Evolutionary conservation across 2,797 vertebrate genomes (phyloP).

Genomic region (Selene dorsalis): DNA sequence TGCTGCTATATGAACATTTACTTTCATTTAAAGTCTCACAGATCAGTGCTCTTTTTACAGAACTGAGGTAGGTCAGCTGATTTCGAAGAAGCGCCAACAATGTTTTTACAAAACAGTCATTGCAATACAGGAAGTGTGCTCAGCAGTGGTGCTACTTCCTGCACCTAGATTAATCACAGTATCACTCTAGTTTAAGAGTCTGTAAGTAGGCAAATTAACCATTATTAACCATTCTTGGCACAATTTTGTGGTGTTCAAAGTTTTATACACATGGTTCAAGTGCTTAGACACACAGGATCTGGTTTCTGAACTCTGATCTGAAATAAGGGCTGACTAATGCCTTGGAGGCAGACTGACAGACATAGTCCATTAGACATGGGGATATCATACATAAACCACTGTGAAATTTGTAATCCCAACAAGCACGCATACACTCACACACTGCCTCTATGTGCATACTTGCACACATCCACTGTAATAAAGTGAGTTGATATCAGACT

Average conservation of each 20-base stretch:
- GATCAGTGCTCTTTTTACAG: conserved; percentile 58
- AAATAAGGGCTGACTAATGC: conserved; percentile 34
- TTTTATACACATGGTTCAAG: not conserved
- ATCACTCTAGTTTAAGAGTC: conserved; percentile 38
- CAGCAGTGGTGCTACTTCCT: conserved; percentile 80
- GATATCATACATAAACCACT: conserved; percentile 70
- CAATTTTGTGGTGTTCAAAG: conserved; percentile 24
- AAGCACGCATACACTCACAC: conserved; percentile 44
- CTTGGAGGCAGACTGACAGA: conserved; percentile 51
- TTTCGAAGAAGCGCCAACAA: conserved; percentile 75
- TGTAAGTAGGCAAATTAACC: not conserved
- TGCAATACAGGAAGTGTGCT: conserved; percentile 83
- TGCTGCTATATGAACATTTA: conserved; percentile 2
- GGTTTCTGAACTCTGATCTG: conserved; percentile 27
- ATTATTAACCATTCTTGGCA: conserved; percentile 7
- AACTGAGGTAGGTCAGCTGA: conserved; percentile 79
- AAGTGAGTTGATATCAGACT: conserved; percentile 37
- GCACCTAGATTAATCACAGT: conserved; percentile 69
- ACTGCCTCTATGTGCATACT: conserved; percentile 39
- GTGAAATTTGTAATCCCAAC: conserved; percentile 78
- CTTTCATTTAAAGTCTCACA: conserved; percentile 13
- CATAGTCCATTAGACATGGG: conserved; percentile 79
- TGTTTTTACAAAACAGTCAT: conserved; percentile 71
- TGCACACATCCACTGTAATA: conserved; percentile 38
- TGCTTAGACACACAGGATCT: not conserved